These are phyloP conservation scores for Drosophila vallismaia DNA, from an alignment of 2,888 invertebrate species.

Conservation along the genomic window DNA sequence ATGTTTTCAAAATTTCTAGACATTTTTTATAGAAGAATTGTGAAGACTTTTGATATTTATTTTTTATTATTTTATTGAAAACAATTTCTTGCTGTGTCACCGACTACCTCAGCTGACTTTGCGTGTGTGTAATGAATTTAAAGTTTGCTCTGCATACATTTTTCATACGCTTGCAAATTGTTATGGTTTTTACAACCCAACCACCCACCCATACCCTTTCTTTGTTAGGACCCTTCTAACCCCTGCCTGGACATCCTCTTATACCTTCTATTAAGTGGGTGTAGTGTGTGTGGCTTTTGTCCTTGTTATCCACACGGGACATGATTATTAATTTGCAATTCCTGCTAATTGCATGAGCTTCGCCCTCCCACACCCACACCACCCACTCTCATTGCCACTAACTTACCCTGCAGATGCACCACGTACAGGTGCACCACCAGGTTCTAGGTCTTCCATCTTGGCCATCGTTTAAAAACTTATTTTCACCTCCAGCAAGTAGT, in stretches of 20 bases:
- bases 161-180: constrained; percentile 77
- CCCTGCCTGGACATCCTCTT: constrained; percentile 1
- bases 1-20: too few species aligned
- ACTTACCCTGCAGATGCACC: background rate
- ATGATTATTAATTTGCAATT: constrained; percentile 79
- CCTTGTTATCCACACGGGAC: constrained; percentile 68
- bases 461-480: constrained; percentile 31
- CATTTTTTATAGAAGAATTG: too few species aligned
- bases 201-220: constrained; percentile 27
- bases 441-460: constrained; percentile 3
- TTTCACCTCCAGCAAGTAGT: constrained; percentile 25
- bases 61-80: background rate
- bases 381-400: too few species aligned
- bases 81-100: constrained; percentile 6
- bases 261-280: constrained; percentile 71
- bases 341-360: constrained; percentile 70
- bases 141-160: constrained; percentile 76
- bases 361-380: background rate
- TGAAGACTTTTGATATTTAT: background rate
- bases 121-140: constrained; percentile 79
- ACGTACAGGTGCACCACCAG: background rate
- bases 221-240: background rate
- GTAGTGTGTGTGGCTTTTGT: constrained; percentile 56
- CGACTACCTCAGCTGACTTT: constrained; percentile 49
- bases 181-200: constrained; percentile 56